Evolutionary conservation across 2,797 vertebrate species (phyloP), one percentile per base, ranked within the genome.

Genomic region (Peromyscus aztecus): DNA sequence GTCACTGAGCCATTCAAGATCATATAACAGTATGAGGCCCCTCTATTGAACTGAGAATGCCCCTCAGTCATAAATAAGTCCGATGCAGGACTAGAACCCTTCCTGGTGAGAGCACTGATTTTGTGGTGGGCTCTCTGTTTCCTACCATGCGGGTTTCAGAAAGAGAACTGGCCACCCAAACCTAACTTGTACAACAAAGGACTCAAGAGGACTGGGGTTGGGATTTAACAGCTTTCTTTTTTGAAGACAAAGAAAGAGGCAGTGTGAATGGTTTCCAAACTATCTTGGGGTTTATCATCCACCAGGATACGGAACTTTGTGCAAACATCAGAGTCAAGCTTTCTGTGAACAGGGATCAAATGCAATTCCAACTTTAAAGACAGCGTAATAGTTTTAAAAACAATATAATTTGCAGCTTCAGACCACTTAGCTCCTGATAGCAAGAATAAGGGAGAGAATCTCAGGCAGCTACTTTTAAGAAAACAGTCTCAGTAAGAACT

Each of bases 321-420:
- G 57, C 67, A 55, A 91, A 82, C 0, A 71, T 55, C 31, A 78
- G 55, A 61, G 21, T 69, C 52, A 69, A 97, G 90, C 31, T 92
- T 55, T 78, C 80, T 90, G 29, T 55, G 23, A 95, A 78, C 2
- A 91, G 85, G 34, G 90, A 81, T 89, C 61, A 94, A 49, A 82
- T 75, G 12, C 40, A 96, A 93, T 81, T 91, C 77, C 93, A 40
- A 96, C 81, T 91, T 88, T 24, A 16, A 90, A 95, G 87, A 94
- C 24, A 95, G 46, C 8, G 4, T 37, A 16, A 57, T 40, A 31
- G 27, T 93, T 89, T 31, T 84, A 85, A 82, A 92, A 82, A 82
- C n/a, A 59, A 59, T n/a, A 6, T 29, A 94, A 23, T 52, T 43
- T 90, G 63, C 59, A 95, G 65, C 69, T 93, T 46, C 52, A 49